Evolutionary conservation across 2,888 invertebrate genomes (phyloP).

Genomic region (Ligdia adustata): DNA sequence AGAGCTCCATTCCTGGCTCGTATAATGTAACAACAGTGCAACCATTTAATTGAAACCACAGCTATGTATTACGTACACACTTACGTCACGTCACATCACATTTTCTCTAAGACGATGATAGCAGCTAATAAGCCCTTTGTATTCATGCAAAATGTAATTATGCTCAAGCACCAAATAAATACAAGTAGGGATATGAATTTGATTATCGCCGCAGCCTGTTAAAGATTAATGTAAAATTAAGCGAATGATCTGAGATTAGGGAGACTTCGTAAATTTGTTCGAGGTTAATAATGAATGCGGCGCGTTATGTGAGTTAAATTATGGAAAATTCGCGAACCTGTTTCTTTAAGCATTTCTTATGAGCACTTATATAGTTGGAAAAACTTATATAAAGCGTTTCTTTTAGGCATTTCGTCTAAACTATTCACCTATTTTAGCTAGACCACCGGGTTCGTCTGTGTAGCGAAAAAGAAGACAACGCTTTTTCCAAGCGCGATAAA

Average conservation of each 20-base stretch:
- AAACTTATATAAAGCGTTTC: no score
- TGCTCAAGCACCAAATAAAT: constrained; percentile 25
- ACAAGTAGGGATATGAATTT: constrained; percentile 19
- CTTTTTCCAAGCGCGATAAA: no score
- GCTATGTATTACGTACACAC: constrained; percentile 46
- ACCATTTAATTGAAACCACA: constrained; percentile 52
- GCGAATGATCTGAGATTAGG: constrained; percentile 12
- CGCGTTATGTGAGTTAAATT: background rate
- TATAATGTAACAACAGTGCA: constrained; percentile 41
- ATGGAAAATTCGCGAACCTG: no score
- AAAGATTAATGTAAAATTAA: constrained; percentile 18
- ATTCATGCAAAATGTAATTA: constrained; percentile 40
- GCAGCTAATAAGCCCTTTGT: constrained; percentile 43
- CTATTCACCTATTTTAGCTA: no score
- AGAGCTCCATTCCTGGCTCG: constrained; percentile 14
- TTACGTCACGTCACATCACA: constrained; percentile 43
- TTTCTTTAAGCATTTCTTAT: no score
- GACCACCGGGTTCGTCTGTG: no score
- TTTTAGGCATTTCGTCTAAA: no score
- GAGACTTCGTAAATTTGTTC: constrained; percentile 16
- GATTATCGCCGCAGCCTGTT: constrained; percentile 21
- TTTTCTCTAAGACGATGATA: constrained; percentile 43
- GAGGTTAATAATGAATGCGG: constrained; percentile 9
- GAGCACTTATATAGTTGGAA: no score
- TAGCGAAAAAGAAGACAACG: no score